phyloP scores from a whole-genome alignment of 2,888 invertebrate genomes.

The Yponomeuta malinellus region DNA sequence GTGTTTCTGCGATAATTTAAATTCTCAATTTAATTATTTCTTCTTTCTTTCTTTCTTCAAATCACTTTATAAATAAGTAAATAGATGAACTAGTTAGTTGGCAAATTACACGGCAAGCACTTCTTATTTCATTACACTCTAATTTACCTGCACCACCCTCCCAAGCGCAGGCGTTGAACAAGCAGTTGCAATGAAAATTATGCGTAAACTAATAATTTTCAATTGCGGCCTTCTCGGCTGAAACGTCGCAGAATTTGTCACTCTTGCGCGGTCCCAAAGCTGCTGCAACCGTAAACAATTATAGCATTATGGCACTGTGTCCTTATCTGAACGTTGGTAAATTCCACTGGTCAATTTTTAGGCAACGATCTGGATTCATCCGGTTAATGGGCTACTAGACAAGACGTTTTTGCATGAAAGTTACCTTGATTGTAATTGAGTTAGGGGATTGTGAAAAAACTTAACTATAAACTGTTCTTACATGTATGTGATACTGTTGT shows the following conservation, averaged over 20 bases:
- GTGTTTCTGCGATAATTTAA: too few relatives aligned
- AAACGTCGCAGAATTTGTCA: neutral
- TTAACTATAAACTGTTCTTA: too few relatives aligned
- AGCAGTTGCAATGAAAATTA: neutral
- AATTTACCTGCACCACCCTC: too few relatives aligned
- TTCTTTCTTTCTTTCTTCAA: too few relatives aligned
- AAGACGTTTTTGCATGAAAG: neutral
- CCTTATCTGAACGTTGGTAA: neutral
- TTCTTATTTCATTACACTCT: too few relatives aligned
- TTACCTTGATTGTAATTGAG: neutral
- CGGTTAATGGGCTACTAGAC: conserved; percentile 19
- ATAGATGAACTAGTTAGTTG: too few relatives aligned
- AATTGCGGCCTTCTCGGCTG: neutral
- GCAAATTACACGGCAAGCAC: too few relatives aligned
- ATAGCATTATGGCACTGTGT: neutral
- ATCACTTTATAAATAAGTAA: too few relatives aligned
- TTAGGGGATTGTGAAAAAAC: too few relatives aligned
- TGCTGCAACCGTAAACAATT: neutral
- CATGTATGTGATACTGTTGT: too few relatives aligned
- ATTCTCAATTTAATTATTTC: too few relatives aligned
- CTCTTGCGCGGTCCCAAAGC: neutral
- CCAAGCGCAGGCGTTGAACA: too few relatives aligned
- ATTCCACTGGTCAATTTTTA: neutral
- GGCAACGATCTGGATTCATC: neutral
- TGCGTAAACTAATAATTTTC: neutral